phyloP scores from a whole-genome alignment of 30 jellyfish, hydroid and myxozoan species.

The Hydractinia symbiolongicarpus region DNA sequence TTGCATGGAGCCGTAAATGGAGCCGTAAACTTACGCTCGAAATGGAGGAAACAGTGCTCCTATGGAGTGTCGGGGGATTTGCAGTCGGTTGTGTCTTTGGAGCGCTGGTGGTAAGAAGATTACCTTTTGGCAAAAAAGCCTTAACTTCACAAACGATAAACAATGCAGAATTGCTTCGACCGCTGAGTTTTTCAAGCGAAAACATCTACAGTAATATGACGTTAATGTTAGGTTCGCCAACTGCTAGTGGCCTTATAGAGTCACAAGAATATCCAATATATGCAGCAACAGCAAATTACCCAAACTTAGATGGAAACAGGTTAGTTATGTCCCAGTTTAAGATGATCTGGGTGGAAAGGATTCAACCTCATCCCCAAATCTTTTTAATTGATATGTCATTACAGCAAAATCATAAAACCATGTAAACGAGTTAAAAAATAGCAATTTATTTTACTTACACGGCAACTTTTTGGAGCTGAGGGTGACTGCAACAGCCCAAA shows the following conservation, averaged over 20 bases:
- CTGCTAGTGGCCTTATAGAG: not conserved
- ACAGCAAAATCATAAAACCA: no score
- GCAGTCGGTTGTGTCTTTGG: conserved; percentile 17
- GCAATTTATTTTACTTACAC: no score
- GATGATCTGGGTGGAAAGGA: no score
- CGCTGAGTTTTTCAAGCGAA: not conserved
- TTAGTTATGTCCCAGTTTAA: not conserved
- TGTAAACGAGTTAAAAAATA: no score
- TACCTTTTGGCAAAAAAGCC: not conserved
- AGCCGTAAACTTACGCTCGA: no score
- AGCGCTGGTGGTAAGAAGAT: not conserved
- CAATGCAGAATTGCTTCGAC: no score
- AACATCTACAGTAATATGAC: conserved; percentile 9
- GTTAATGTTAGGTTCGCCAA: conserved; percentile 9
- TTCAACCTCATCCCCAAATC: no score
- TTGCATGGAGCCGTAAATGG: no score
- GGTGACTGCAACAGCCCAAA: no score
- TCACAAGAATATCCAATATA: conserved; percentile 14
- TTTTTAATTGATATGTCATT: no score
- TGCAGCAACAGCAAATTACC: not conserved
- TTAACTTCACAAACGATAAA: not conserved
- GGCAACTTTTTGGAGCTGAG: no score
- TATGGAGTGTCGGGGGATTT: not conserved
- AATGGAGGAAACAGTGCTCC: no score
- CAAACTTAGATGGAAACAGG: conserved; percentile 18